A percentile compares a stretch with the other conserved stretches of the same genome.
Evolutionary conservation across 2,113 vertebrate genomes (phyloP).

Genomic region (Podarcis muralis): DNA sequence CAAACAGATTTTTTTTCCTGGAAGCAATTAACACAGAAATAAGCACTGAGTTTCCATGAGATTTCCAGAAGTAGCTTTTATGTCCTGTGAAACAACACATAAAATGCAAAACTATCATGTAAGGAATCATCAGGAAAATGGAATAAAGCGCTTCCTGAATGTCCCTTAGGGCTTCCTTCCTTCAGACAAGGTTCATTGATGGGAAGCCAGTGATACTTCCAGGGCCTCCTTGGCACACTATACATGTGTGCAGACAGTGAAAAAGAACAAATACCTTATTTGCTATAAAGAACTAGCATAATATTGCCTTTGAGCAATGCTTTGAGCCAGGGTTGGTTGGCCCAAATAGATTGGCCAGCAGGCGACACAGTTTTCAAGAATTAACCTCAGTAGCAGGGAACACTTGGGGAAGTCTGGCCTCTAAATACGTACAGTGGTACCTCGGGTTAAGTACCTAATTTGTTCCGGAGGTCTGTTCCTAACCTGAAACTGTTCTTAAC

Average conservation of each 20-base stretch:
- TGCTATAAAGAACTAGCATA: neutral
- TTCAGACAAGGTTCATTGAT: neutral
- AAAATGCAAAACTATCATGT: too few relatives aligned
- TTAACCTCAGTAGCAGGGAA: neutral
- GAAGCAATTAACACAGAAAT: too few relatives aligned
- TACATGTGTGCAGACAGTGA: neutral
- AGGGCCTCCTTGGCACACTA: neutral
- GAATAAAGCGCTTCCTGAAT: too few relatives aligned
- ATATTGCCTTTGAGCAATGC: neutral
- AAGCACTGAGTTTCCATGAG: too few relatives aligned
- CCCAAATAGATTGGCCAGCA: neutral
- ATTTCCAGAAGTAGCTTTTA: too few relatives aligned
- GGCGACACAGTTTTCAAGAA: neutral
- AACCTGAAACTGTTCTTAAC: too few relatives aligned
- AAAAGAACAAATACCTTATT: neutral
- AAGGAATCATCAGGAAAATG: too few relatives aligned
- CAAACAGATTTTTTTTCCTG: too few relatives aligned
- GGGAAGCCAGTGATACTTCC: neutral
- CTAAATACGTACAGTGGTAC: neutral
- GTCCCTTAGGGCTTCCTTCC: neutral
- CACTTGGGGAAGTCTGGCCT: neutral
- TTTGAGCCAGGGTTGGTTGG: neutral
- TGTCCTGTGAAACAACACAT: too few relatives aligned
- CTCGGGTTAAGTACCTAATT: too few relatives aligned
- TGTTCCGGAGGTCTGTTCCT: too few relatives aligned